Evolutionary conservation across 2,888 invertebrate species (phyloP).

Genomic region (Psylliodes chrysocephalus): DNA sequence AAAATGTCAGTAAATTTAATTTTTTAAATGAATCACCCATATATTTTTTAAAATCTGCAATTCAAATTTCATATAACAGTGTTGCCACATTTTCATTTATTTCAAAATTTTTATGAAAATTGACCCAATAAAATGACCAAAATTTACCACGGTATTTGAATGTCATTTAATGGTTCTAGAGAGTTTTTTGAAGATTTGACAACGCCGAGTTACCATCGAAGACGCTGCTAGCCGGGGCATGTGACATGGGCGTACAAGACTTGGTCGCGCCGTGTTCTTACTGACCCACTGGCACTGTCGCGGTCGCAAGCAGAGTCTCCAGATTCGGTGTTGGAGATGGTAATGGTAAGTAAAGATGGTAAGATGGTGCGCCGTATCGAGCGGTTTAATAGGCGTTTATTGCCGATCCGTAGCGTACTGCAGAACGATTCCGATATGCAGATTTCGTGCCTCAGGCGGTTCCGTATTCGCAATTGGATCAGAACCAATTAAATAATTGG

Average conservation of each 20-base stretch:
- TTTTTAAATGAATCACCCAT: no score
- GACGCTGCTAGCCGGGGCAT: not conserved
- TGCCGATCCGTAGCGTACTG: not conserved
- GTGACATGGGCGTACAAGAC: slow-evolving; percentile 4
- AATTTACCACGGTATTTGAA: no score
- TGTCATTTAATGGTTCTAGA: no score
- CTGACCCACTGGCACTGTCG: slow-evolving; percentile 47
- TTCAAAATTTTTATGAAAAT: no score
- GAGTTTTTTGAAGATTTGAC: not conserved
- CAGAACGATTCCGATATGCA: not conserved
- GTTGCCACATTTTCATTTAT: no score
- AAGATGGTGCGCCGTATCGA: not conserved
- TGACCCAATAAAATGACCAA: no score
- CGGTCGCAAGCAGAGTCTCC: no score
- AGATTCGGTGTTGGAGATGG: not conserved
- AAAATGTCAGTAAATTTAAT: no score
- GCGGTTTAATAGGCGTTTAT: not conserved
- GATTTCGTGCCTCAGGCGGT: not conserved
- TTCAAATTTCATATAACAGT: no score
- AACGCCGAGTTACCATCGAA: slow-evolving; percentile 1
- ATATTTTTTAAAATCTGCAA: no score
- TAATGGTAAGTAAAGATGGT: not conserved
- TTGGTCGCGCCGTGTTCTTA: slow-evolving; percentile 39
- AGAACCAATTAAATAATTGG: no score
- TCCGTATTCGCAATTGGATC: not conserved